Evolutionary conservation across 1,140 invertebrate species (phyloP), one percentile per base, ranked within the genome.

Genomic region (Drosophila parvula): DNA sequence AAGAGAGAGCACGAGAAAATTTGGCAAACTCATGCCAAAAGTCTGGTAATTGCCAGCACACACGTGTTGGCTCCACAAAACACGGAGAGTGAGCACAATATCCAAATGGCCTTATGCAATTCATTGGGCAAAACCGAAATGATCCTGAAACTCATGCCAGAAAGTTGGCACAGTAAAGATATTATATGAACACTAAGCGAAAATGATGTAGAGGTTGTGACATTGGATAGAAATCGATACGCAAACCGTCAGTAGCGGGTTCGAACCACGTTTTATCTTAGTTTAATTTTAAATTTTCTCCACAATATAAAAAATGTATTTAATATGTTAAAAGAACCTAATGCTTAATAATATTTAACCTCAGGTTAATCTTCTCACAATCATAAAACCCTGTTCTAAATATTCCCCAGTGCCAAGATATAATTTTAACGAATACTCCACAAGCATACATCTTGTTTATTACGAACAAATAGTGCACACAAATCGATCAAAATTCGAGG

Each of bases 21-120:
- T 68, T 79, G 69, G 61, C 68, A 74, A 57, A 47, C 60, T 71
- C 68, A 70, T 71, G 68, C 36, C 65, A 71, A 45, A 50, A 70
- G 36, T 59, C 63, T 70, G 61, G 65, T 69, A 69, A 69, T 69
- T 69, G 65, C 45, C 61, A 38, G 22, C 36, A 67, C 65, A 69
- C 65, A 69, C 65, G 36, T 68, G 34, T 34, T 65, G 65, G 65
- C 60, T 16, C 50, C 32, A 53, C 50, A 53, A 36, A 38, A 65
- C 7, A 34, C 27, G 28, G 7, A 16, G 43, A 28, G 12, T 5
- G 18, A 51, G 34, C 65, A 65, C 47, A 69, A 69, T 69, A 65
- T 69, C 38, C 28, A 69, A 69, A 69, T 69, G 62, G 47, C 61
- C 65, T 69, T 69, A 69, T 69, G 65, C 65, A 69, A 68, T 51